These are phyloP conservation scores for Blennius ocellaris DNA, from an alignment of 2,113 vertebrate species.

Conservation along the genomic window DNA sequence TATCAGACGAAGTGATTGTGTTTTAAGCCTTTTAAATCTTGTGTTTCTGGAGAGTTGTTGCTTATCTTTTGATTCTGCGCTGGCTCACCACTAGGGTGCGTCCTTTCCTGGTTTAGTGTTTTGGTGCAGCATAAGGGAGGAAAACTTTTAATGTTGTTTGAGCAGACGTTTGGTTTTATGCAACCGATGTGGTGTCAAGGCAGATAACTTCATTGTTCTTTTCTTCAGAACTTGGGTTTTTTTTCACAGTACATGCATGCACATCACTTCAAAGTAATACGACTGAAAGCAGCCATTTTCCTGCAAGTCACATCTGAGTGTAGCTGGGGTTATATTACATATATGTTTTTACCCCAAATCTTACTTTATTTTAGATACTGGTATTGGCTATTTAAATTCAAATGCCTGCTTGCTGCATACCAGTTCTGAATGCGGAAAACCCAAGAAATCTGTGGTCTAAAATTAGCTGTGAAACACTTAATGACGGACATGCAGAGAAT, in stretches of 20 bases:
- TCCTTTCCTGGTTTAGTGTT: neutral
- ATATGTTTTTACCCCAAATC: too few relatives aligned
- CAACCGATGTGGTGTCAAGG: constrained; percentile 21
- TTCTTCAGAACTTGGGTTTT: too few relatives aligned
- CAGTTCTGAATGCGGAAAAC: constrained; percentile 17
- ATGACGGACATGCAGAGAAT: neutral
- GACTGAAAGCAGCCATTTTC: too few relatives aligned
- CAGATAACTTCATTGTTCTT: neutral
- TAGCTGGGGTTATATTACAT: too few relatives aligned
- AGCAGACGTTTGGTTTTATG: constrained; percentile 10
- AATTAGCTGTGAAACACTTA: constrained; percentile 25
- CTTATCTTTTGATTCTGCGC: constrained; percentile 6
- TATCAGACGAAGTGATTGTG: neutral
- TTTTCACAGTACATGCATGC: too few relatives aligned
- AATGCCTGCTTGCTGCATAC: constrained; percentile 30
- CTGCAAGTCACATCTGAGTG: too few relatives aligned
- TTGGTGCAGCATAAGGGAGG: neutral
- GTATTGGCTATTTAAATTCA: neutral
- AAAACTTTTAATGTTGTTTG: neutral
- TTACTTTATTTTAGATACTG: too few relatives aligned
- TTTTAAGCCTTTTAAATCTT: constrained; percentile 3
- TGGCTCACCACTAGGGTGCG: constrained; percentile 22
- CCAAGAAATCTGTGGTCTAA: constrained; percentile 26
- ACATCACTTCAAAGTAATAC: too few relatives aligned
- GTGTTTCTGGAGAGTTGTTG: neutral